Percentiles rank a stretch among this genome's conserved stretches.
Evolutionary conservation across 2,888 invertebrate genomes (phyloP).

Genomic region (Spodoptera exigua): DNA sequence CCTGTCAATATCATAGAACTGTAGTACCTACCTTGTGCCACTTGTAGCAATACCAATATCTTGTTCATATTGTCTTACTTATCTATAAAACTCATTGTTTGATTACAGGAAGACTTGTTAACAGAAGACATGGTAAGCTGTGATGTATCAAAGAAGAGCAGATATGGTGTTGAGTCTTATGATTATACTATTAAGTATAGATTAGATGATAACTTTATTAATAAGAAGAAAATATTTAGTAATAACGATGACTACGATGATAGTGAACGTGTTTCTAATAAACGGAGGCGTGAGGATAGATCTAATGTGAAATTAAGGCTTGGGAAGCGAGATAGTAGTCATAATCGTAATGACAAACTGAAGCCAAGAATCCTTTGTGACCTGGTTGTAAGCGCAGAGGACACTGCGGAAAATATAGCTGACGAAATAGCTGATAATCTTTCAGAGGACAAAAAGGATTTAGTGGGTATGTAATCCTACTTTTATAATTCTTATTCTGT

Average conservation of each 20-base stretch:
- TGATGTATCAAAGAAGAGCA: conserved; percentile 92
- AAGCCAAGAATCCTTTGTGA: conserved; percentile 89
- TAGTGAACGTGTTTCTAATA: conserved; percentile 79
- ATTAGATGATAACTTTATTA: conserved; percentile 85
- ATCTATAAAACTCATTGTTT: conserved; percentile 1
- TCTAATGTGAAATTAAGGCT: conserved; percentile 89
- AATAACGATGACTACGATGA: conserved; percentile 64
- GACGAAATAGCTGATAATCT: conserved; percentile 93
- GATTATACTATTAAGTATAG: conserved; percentile 91
- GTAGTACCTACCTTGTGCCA: no score
- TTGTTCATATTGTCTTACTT: no score
- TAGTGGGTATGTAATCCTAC: conserved; percentile 89
- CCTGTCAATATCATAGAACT: no score
- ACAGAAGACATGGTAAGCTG: conserved; percentile 94
- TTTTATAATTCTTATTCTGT: neutral
- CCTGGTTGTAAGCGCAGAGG: conserved; percentile 85
- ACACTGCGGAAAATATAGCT: conserved; percentile 90
- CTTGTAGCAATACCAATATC: no score
- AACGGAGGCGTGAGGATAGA: conserved; percentile 90
- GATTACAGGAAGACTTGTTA: conserved; percentile 93
- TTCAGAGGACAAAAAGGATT: conserved; percentile 92
- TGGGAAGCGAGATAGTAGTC: conserved; percentile 83
- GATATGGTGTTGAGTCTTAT: conserved; percentile 94
- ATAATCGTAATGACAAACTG: conserved; percentile 85
- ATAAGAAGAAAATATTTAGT: conserved; percentile 77